Conservation (phyloP, 1,140 invertebrate species). For the Bicyclus anynana region DNA sequence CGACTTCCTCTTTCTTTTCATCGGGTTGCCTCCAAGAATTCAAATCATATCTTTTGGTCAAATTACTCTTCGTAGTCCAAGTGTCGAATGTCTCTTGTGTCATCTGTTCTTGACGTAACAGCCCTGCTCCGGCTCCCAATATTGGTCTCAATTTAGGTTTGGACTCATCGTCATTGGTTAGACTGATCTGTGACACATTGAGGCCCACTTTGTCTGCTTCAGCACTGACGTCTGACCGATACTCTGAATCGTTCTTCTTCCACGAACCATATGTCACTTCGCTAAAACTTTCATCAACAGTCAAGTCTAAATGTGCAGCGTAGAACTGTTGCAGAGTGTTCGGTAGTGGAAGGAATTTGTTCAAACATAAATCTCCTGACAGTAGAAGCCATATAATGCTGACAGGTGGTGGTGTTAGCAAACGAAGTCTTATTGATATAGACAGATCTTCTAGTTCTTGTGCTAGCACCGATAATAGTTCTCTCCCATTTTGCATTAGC, state of each 20-base stretch:
- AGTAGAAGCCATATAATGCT: conserved; percentile 65
- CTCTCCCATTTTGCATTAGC: conserved; percentile 70
- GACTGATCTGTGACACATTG: conserved; percentile 50
- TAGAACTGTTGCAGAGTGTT: conserved; percentile 69
- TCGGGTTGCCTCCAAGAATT: conserved; percentile 63
- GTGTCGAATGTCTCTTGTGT: conserved; percentile 55
- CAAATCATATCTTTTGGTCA: conserved; percentile 60
- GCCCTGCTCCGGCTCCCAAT: conserved; percentile 58
- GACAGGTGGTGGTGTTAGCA: conserved; percentile 54
- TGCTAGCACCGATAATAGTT: conserved; percentile 51
- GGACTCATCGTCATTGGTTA: conserved; percentile 52
- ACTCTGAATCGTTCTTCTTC: conserved; percentile 54
- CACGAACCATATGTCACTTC: conserved; percentile 68
- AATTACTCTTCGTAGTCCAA: conserved; percentile 47
- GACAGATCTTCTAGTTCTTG: conserved; percentile 64
- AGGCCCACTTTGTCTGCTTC: conserved; percentile 43
- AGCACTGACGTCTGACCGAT: conserved; percentile 25
- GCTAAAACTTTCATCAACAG: conserved; percentile 55
- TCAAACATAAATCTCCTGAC: conserved; percentile 60
- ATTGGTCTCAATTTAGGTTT: conserved; percentile 67
- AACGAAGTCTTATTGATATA: conserved; percentile 55
- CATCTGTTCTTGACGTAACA: conserved; percentile 54
- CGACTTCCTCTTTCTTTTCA: conserved; percentile 46
- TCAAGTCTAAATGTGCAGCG: conserved; percentile 57
- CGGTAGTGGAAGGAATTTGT: conserved; percentile 67